phyloP scores from a whole-genome alignment of 2,888 invertebrate species.

The Apeira syringaria region DNA sequence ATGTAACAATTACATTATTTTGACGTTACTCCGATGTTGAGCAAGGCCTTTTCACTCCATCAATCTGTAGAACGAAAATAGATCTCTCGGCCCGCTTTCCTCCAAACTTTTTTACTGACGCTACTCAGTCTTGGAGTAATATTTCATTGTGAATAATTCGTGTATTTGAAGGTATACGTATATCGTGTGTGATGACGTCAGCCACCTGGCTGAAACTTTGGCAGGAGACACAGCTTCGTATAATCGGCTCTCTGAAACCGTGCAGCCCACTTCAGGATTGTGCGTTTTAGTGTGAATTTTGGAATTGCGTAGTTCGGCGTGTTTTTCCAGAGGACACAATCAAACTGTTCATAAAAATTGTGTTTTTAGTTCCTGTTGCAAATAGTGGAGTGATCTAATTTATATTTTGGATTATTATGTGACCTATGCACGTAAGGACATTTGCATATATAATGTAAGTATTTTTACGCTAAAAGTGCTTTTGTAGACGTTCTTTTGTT shows the following conservation, averaged over 20 bases:
- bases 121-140: constrained; percentile 50
- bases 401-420: constrained; percentile 10
- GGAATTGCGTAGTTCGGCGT: constrained; percentile 54
- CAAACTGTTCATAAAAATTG: constrained; percentile 8
- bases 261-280: constrained; percentile 56
- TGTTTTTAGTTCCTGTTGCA: background rate
- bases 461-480: too few species aligned
- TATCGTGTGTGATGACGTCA: constrained; percentile 68
- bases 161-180: constrained; percentile 57
- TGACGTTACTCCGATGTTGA: background rate
- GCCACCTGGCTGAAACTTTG: constrained; percentile 76
- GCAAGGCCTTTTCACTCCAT: constrained; percentile 10
- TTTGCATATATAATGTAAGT: too few species aligned
- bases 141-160: constrained; percentile 65
- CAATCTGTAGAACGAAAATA: constrained; percentile 27
- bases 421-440: constrained; percentile 9
- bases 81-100: constrained; percentile 21
- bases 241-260: constrained; percentile 73
- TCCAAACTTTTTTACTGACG: constrained; percentile 44
- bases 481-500: too few species aligned
- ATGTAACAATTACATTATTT: too few species aligned
- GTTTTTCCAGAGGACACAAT: constrained; percentile 4
- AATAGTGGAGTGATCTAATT: constrained; percentile 4
- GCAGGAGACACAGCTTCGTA: constrained; percentile 76
- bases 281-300: constrained; percentile 66